Conservation (phyloP, 2,797 vertebrate genomes). For the Anguilla anguilla region DNA sequence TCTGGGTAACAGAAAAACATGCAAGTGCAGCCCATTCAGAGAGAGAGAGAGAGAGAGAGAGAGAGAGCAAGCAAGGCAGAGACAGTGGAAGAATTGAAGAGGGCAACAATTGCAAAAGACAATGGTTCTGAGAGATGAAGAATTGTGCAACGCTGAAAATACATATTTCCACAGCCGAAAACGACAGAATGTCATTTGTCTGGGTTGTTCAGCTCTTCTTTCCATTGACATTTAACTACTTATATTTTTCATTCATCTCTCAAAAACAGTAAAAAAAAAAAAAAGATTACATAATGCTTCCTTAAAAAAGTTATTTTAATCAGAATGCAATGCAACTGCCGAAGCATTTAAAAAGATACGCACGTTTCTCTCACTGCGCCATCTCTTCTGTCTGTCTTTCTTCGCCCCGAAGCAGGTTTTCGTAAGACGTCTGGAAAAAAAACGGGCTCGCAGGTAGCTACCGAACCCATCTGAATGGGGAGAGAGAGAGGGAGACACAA, state of each 20-base stretch:
- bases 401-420: not conserved
- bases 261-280: constrained; percentile 21
- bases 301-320: constrained; percentile 16
- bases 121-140: constrained; percentile 51
- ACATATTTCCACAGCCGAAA: constrained; percentile 49
- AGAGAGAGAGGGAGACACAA: constrained; percentile 12
- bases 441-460: not conserved
- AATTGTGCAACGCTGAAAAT: constrained; percentile 49
- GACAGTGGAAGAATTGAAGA: not conserved
- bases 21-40: constrained; percentile 10
- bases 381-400: not conserved
- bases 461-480: not conserved
- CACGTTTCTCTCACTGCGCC: constrained; percentile 11
- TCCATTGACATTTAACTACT: constrained; percentile 73
- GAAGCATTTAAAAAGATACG: constrained; percentile 5
- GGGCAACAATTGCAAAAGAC: constrained; percentile 53
- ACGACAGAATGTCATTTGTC: constrained; percentile 63
- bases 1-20: constrained; percentile 16
- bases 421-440: not conserved
- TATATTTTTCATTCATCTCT: constrained; percentile 52
- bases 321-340: not conserved
- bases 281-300: constrained; percentile 42
- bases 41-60: constrained; percentile 43
- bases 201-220: constrained; percentile 56
- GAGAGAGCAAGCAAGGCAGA: not conserved